Evolutionary conservation across 2,113 vertebrate genomes (phyloP).

Genomic region (Perca schrenkii): DNA sequence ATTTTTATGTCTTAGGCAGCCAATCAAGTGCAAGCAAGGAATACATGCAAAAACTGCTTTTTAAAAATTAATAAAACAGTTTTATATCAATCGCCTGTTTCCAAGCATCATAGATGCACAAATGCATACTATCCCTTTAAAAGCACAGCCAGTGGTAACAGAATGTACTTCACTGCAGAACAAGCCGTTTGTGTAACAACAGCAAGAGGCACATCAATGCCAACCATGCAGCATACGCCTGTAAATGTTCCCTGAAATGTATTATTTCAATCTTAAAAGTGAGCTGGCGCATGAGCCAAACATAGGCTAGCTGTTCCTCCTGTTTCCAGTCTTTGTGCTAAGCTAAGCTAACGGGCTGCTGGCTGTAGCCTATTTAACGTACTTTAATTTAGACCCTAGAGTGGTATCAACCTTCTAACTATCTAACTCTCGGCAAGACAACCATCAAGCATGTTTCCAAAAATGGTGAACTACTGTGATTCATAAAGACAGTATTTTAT

Average conservation of each 20-base stretch:
- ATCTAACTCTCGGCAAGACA: background rate
- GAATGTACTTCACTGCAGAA: slow-evolving; percentile 6
- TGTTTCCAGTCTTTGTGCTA: no score
- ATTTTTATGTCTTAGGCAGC: slow-evolving; percentile 26
- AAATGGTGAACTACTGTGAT: background rate
- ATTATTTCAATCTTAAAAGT: background rate
- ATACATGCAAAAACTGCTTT: background rate
- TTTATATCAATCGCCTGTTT: background rate
- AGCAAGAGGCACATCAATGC: slow-evolving; percentile 10
- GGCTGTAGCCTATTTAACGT: background rate
- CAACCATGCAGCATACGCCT: background rate
- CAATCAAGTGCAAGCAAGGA: slow-evolving; percentile 15
- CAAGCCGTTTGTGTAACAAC: background rate
- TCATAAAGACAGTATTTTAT: slow-evolving; percentile 3
- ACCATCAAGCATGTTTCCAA: background rate
- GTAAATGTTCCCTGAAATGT: slow-evolving; percentile 5
- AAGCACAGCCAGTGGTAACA: slow-evolving; percentile 14
- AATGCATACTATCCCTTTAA: background rate
- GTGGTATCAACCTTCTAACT: background rate
- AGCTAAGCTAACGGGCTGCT: background rate
- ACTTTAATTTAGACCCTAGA: background rate
- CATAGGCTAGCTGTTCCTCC: no score
- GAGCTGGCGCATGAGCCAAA: background rate
- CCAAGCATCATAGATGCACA: background rate
- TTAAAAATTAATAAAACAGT: background rate